Evolutionary conservation across 30 jellyfish, hydroid and myxozoan species (phyloP).

Genomic region (Aurelia coerulea): DNA sequence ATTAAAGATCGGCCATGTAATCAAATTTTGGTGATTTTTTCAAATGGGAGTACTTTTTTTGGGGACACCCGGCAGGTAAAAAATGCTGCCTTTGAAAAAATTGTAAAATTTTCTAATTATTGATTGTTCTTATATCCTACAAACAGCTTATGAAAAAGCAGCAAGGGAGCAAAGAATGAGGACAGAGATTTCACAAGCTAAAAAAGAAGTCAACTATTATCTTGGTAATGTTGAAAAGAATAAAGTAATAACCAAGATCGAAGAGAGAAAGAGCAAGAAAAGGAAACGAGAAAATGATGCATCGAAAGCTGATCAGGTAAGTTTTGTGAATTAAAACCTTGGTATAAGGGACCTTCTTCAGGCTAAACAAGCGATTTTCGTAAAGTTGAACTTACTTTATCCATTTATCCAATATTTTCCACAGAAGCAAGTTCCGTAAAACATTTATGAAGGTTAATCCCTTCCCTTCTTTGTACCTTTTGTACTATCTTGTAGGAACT

Average conservation of each 20-base stretch:
- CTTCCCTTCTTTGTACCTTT: no score
- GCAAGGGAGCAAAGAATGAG: constrained; percentile 92
- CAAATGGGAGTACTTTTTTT: no score
- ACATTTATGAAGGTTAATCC: neutral
- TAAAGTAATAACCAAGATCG: constrained; percentile 78
- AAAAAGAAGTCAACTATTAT: constrained; percentile 79
- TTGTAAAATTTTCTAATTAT: neutral
- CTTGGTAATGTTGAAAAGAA: constrained; percentile 80
- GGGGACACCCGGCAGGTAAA: no score
- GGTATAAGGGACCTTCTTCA: no score
- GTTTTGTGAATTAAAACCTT: neutral
- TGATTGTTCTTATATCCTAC: neutral
- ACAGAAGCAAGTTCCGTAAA: no score
- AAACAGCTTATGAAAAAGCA: constrained; percentile 90
- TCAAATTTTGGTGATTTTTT: no score
- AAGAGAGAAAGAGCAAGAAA: constrained; percentile 66
- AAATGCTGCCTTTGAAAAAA: no score
- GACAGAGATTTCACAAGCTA: constrained; percentile 93
- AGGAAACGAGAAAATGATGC: constrained; percentile 16
- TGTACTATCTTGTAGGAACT: constrained; percentile 1
- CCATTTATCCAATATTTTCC: no score
- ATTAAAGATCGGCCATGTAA: no score
- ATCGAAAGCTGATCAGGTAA: constrained; percentile 27
- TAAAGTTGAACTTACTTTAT: no score
- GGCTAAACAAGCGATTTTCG: no score